phyloP scores from a whole-genome alignment of 2,113 vertebrate genomes.

The Vanacampus margaritifer region DNA sequence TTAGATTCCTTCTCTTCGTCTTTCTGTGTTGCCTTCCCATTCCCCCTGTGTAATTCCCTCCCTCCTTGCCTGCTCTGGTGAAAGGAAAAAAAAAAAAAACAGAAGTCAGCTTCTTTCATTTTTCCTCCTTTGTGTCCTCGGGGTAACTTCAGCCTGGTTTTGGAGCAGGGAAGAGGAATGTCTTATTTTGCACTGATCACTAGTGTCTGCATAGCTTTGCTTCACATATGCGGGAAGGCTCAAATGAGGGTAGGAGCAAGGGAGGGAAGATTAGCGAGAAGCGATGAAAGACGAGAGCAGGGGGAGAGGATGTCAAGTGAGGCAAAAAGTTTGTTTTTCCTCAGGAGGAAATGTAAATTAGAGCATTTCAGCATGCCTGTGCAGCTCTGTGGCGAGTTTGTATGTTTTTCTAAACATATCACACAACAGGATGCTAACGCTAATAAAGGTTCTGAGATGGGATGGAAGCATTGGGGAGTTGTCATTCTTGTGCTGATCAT shows the following conservation, averaged over 20 bases:
- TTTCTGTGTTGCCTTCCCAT: slow-evolving; percentile 52
- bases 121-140: slow-evolving; percentile 58
- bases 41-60: slow-evolving; percentile 49
- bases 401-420: slow-evolving; percentile 33
- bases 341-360: slow-evolving; percentile 46
- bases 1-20: slow-evolving; percentile 69
- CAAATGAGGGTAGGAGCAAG: slow-evolving; percentile 15
- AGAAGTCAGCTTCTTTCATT: slow-evolving; percentile 56
- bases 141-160: slow-evolving; percentile 60
- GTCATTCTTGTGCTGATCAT: slow-evolving; percentile 28
- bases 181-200: slow-evolving; percentile 58
- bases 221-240: slow-evolving; percentile 38
- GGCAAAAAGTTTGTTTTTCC: slow-evolving; percentile 37
- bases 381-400: slow-evolving; percentile 31
- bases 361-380: slow-evolving; percentile 27
- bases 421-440: slow-evolving; percentile 31
- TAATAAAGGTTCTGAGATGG: slow-evolving; percentile 16
- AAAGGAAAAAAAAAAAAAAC: slow-evolving; percentile 43
- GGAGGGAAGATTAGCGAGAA: slow-evolving; percentile 30
- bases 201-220: slow-evolving; percentile 26
- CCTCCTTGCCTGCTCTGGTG: slow-evolving; percentile 40
- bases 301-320: slow-evolving; percentile 23
- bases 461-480: slow-evolving; percentile 18
- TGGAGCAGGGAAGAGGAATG: slow-evolving; percentile 52
- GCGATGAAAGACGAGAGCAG: slow-evolving; percentile 9